Evolutionary conservation across 2,797 vertebrate species (phyloP).

Genomic region (Pipistrellus pipistrellus): DNA sequence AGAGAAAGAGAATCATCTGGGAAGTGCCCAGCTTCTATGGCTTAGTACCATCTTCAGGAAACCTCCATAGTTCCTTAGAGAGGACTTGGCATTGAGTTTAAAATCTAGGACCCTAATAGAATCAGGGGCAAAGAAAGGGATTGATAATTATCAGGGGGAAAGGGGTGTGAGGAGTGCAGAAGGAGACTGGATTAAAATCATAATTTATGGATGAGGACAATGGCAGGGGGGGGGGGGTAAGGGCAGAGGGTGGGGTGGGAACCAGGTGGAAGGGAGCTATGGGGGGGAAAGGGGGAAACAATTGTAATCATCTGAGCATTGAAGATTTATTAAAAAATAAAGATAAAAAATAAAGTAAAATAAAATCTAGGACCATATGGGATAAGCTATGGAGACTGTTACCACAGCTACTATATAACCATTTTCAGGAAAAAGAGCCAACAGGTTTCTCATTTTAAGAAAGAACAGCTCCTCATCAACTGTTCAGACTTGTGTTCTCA

Average conservation of each 20-base stretch:
- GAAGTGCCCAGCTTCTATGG: background rate
- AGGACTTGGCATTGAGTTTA: background rate
- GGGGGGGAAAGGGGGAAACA: too few species aligned
- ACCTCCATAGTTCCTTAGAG: background rate
- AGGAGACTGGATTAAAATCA: too few species aligned
- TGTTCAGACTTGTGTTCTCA: background rate
- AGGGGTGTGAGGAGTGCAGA: too few species aligned
- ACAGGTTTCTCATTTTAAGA: background rate
- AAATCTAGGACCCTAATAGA: background rate
- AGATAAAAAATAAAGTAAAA: too few species aligned
- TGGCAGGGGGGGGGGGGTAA: too few species aligned
- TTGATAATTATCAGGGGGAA: too few species aligned
- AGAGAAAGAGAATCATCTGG: background rate
- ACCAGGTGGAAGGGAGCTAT: too few species aligned
- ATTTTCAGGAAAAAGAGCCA: slow-evolving; percentile 38
- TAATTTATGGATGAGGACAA: too few species aligned
- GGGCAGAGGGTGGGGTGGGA: too few species aligned
- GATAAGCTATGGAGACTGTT: background rate
- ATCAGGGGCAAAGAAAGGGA: too few species aligned
- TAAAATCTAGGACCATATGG: background rate
- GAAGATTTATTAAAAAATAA: too few species aligned
- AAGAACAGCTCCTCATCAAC: background rate
- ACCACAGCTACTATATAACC: background rate
- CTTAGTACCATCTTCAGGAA: slow-evolving; percentile 1
- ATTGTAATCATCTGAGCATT: too few species aligned